Base-by-base conservation (phyloP, 2,113 vertebrate genomes). In the Myrmecophaga tridactyla region DNA sequence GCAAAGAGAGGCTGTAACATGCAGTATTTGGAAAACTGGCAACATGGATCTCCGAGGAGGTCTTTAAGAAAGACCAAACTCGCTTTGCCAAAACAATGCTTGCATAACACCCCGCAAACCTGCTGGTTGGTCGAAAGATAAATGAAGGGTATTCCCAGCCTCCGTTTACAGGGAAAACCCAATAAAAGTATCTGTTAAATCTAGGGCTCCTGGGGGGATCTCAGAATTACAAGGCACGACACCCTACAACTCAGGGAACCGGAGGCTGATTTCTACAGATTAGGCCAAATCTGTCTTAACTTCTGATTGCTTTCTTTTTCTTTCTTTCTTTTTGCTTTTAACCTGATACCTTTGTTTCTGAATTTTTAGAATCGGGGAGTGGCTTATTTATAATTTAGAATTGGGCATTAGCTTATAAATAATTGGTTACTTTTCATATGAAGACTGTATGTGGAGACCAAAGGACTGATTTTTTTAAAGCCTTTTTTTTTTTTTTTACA, bases 1-100 rank as follows among this genome's bases (percentile, higher is more conserved):
- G 97, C 96, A 98, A 98, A 98, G 92, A 97, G 97, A 98, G 97
- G 98, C 98, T 98, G 98, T 97, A 96, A 96, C 98, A 98, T 78
- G 98, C 97, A 96, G 97, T 97, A 97, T 97, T 98, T 96, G 95
- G 97, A 97, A 98, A 98, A 98, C 97, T 95, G 95, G 98, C 97
- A 98, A 98, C 98, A 98, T 91, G 96, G 96, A 97, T 96, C 97
- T 97, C 96, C 96, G 97, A 97, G 72, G 86, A 96, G 90, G 41
- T 17, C 18, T 43, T 89, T 93, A 94, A 96, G 89, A 89, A 56
- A 94, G 58, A 97, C 94, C 96, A 95, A 96, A 93, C 96, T 97
- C 94, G 81, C 95, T 97, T 97, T 91, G 97, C 86, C 95, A 86
- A 98, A 84, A 96, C 92, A 96, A 94, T 21, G 95, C 89, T 97